phyloP scores from a whole-genome alignment of 2,888 invertebrate species.

The Junonia oenone region DNA sequence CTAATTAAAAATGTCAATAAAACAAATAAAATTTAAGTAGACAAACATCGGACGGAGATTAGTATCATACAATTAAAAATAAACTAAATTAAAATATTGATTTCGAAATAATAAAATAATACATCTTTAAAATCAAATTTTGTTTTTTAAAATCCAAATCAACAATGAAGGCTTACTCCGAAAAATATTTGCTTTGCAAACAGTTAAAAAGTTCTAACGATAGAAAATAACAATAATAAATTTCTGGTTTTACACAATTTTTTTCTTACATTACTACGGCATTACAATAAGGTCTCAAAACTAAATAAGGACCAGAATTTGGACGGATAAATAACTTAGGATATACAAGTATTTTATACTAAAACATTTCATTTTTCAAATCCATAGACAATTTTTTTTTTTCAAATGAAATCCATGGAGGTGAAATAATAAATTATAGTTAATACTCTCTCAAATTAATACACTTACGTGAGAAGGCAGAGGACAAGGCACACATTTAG shows the following conservation, averaged over 20 bases:
- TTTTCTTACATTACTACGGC: conserved; percentile 14
- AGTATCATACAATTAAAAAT: conserved; percentile 12
- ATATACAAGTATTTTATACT: conserved; percentile 1
- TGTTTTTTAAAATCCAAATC: background rate
- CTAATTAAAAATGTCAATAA: conserved; percentile 20
- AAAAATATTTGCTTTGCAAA: conserved; percentile 34
- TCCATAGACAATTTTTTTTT: background rate
- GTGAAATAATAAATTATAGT: background rate
- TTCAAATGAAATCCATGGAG: background rate
- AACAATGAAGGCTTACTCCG: conserved; percentile 8
- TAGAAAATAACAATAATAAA: conserved; percentile 35
- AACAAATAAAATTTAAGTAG: conserved; percentile 22
- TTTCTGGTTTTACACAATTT: conserved; percentile 20
- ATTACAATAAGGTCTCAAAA: conserved; percentile 21
- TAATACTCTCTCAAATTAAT: conserved; percentile 8
- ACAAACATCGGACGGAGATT: conserved; percentile 23
- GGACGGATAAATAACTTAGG: conserved; percentile 48
- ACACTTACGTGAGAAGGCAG: conserved; percentile 10
- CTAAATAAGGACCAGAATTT: conserved; percentile 58
- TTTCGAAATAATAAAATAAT: background rate
- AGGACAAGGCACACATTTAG: conserved; percentile 14
- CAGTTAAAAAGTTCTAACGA: conserved; percentile 25
- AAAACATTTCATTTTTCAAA: background rate
- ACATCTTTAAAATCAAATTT: background rate
- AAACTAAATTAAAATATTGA: conserved; percentile 1